These are phyloP conservation scores for Diarsia rubi DNA, from an alignment of 2,888 invertebrate species.

Conservation along the genomic window DNA sequence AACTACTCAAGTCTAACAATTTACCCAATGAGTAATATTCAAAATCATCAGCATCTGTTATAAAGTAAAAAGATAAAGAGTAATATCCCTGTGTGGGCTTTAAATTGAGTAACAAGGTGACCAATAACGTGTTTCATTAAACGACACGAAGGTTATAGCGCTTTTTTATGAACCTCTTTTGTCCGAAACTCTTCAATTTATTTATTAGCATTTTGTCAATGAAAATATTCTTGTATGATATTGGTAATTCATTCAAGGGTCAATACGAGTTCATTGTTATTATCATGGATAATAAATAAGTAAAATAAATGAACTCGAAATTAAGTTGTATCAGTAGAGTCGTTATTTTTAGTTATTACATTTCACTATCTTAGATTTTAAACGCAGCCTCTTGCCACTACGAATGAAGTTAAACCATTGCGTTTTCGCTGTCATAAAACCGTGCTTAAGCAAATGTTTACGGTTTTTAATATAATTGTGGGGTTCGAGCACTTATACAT, in stretches of 20 bases:
- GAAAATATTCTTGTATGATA: slow-evolving; percentile 14
- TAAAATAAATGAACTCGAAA: not conserved
- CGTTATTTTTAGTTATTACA: not conserved
- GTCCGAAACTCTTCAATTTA: slow-evolving; percentile 31
- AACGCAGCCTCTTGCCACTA: not conserved
- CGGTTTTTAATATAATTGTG: not conserved
- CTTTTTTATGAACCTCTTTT: slow-evolving; percentile 26
- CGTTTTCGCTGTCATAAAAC: not conserved
- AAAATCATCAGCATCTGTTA: slow-evolving; percentile 11
- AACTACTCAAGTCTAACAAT: not conserved
- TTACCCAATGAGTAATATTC: slow-evolving; percentile 3
- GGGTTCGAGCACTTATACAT: not conserved
- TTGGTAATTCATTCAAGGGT: slow-evolving; percentile 8
- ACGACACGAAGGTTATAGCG: slow-evolving; percentile 16
- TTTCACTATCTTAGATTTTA: not conserved
- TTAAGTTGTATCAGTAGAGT: not conserved
- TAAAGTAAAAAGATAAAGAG: slow-evolving; percentile 39
- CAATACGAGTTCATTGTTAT: not conserved
- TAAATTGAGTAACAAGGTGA: slow-evolving; percentile 49
- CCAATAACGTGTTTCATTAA: slow-evolving; percentile 44
- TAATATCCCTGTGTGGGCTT: slow-evolving; percentile 41
- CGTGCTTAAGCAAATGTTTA: slow-evolving; percentile 6
- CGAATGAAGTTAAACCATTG: not conserved
- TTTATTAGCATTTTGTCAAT: slow-evolving; percentile 39
- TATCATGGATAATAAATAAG: not conserved